These are phyloP conservation scores for Agraylea sexmaculata DNA, from an alignment of 1,140 invertebrate genomes.

Conservation along the genomic window DNA sequence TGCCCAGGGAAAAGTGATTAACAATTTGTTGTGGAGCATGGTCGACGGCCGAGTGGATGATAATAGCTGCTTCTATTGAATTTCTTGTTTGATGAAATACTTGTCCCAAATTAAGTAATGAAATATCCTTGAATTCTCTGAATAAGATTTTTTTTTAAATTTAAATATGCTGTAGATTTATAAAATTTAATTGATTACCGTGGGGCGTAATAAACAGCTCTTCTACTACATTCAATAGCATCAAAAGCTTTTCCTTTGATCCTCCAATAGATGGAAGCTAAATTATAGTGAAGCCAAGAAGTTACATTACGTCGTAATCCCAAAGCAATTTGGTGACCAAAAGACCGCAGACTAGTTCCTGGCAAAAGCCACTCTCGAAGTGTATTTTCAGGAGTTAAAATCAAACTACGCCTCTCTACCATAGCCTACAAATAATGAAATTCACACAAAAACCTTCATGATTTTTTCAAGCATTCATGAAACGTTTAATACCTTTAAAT, in stretches of 20 bases:
- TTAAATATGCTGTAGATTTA: constrained; percentile 1
- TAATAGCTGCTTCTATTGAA: constrained; percentile 64
- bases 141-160: constrained; percentile 14
- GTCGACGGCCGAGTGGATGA: constrained; percentile 69
- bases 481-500: constrained; percentile 48
- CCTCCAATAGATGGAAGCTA: constrained; percentile 78
- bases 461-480: constrained; percentile 2
- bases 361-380: constrained; percentile 50
- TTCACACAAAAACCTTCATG: not conserved
- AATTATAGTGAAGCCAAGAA: constrained; percentile 76
- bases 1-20: constrained; percentile 68
- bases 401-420: constrained; percentile 50
- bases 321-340: constrained; percentile 52
- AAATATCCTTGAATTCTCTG: constrained; percentile 64
- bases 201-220: constrained; percentile 67
- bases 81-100: constrained; percentile 63
- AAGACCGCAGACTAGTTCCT: constrained; percentile 49
- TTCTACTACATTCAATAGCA: constrained; percentile 68
- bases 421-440: constrained; percentile 40
- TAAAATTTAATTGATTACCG: constrained; percentile 39
- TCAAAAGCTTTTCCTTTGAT: constrained; percentile 64
- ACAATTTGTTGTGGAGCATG: constrained; percentile 58
- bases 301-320: constrained; percentile 56
- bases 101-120: constrained; percentile 69
- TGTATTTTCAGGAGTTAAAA: constrained; percentile 50